Base-by-base conservation (phyloP, 1,140 invertebrate genomes). In the Zelostemma sp. region DNA sequence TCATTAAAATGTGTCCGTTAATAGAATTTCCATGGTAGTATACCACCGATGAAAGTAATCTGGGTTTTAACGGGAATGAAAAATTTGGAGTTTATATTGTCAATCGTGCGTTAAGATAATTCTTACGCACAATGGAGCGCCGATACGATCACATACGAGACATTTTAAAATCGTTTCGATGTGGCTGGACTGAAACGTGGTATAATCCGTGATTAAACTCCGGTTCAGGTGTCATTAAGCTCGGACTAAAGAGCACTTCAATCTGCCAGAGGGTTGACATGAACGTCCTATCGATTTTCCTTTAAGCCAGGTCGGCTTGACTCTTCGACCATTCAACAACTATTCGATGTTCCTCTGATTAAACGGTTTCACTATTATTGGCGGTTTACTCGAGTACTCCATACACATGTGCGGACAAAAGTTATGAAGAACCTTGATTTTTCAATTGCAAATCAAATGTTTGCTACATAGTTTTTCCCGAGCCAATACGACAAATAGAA, bases 121-220 rank as follows among this genome's bases (percentile, higher is more conserved):
- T 54, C 18, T 54, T 18, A 71, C 59, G 21, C 43, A 35, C 51
- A 63, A 6, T 1, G 11, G n/a, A n/a, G 33, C 33, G 3, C 31
- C 40, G 58, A 53, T 45, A 46, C 47, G 35, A 54, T 33, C 57
- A 57, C 53, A 64, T 51, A 58, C 55, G 48, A 62, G 62, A 40
- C 64, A 70, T 77, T 79, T 79, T 76, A 65, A 72, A 67, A 75
- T 80, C 72, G 68, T 65, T 68, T 77, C 64, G 71, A 51, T 68
- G 67, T 58, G 68, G 46, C 66, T 58, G 60, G 60, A 65, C 59
- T 72, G 57, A 56, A 35, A 41, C 72, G 61, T 68, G 69, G 57
- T 56, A 76, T 84, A 82, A 84, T 83, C 80, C 76, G 65, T 69
- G 80, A 84, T 84, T 83, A 82, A 80, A 80, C 73, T 68, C 62